Percentiles rank a stretch among this genome's conserved stretches.
Evolutionary conservation across 2,888 invertebrate species (phyloP).

Genomic region (Pristionchus mayeri): DNA sequence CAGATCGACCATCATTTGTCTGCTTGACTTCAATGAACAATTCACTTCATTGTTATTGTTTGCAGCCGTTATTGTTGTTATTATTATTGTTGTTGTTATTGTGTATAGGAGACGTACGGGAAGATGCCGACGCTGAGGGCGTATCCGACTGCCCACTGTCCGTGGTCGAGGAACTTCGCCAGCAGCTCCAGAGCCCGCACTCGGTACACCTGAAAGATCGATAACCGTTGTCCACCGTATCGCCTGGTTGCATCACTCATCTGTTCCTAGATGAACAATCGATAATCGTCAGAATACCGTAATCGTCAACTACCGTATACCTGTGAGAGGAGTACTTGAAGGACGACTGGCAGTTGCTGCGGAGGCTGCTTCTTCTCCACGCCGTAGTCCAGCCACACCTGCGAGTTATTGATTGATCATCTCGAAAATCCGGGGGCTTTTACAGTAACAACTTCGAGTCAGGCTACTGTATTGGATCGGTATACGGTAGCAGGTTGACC

Average conservation of each 20-base stretch:
- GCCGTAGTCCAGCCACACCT: slow-evolving; percentile 88
- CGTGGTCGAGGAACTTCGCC: slow-evolving; percentile 92
- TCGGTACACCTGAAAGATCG: slow-evolving; percentile 86
- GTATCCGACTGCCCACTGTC: slow-evolving; percentile 89
- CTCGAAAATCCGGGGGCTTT: slow-evolving; percentile 79
- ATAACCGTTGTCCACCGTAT: neutral
- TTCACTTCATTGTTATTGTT: too few relatives aligned
- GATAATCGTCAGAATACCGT: neutral
- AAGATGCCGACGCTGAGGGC: slow-evolving; percentile 96
- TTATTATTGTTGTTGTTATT: too few relatives aligned
- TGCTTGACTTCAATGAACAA: neutral
- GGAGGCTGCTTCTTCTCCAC: slow-evolving; percentile 83
- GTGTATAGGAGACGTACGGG: too few relatives aligned
- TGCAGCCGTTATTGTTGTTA: too few relatives aligned
- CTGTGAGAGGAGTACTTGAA: slow-evolving; percentile 83
- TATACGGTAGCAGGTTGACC: too few relatives aligned
- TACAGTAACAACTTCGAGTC: neutral
- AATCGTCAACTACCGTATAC: slow-evolving; percentile 50
- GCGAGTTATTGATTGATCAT: neutral
- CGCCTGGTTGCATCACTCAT: slow-evolving; percentile 71
- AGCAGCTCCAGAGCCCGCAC: slow-evolving; percentile 93
- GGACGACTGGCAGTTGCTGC: slow-evolving; percentile 95
- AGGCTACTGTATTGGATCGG: too few relatives aligned
- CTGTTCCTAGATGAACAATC: neutral
- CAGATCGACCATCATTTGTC: too few relatives aligned